Conservation (phyloP, 2,113 vertebrate genomes). For the Psophia crepitans region DNA sequence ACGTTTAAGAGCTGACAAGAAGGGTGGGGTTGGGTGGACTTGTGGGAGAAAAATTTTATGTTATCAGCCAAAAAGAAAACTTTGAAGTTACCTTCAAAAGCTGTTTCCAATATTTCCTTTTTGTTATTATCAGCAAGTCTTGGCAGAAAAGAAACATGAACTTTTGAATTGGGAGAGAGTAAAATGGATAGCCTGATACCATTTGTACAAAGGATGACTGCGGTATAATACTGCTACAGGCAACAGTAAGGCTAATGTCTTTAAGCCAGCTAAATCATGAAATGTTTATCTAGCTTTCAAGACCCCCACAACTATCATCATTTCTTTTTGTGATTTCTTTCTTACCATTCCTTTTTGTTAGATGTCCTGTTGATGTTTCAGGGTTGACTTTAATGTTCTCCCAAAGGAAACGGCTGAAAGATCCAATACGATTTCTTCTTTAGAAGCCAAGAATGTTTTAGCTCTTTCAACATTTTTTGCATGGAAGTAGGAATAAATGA, state of each 20-base stretch:
- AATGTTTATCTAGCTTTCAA: constrained; percentile 35
- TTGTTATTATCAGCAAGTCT: background rate
- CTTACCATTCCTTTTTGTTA: background rate
- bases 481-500: constrained; percentile 36
- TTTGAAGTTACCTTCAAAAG: constrained; percentile 35
- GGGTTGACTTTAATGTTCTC: constrained; percentile 36
- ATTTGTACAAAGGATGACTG: background rate
- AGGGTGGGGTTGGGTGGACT: background rate
- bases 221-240: background rate
- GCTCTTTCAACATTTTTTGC: constrained; percentile 29
- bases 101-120: constrained; percentile 9
- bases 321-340: background rate
- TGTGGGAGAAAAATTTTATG: background rate
- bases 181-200: background rate
- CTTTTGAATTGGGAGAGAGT: constrained; percentile 25
- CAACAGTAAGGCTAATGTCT: background rate
- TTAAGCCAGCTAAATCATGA: background rate
- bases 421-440: constrained; percentile 37
- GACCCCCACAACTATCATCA: background rate
- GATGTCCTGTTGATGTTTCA: constrained; percentile 12
- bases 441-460: constrained; percentile 32
- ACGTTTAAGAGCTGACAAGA: background rate
- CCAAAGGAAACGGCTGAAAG: constrained; percentile 46
- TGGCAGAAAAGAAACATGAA: background rate
- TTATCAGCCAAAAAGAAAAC: background rate